A percentile compares a stretch with the other conserved stretches of the same genome.
Evolutionary conservation across 2,888 invertebrate species (phyloP).

Genomic region (Dryocosmus kuriphilus): DNA sequence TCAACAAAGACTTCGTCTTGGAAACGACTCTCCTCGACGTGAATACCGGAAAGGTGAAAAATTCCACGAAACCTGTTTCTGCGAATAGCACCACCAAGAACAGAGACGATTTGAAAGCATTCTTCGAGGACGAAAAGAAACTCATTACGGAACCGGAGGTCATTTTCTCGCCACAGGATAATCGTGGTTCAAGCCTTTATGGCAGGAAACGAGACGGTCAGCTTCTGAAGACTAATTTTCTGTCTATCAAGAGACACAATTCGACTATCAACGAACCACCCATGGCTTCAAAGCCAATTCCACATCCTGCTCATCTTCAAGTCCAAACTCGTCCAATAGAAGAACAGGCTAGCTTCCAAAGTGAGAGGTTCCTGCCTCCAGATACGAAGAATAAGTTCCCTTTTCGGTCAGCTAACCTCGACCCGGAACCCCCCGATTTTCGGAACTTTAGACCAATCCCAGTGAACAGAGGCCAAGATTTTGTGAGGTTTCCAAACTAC

Average conservation of each 20-base stretch:
- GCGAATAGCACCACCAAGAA: slow-evolving; percentile 44
- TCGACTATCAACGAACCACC: slow-evolving; percentile 20
- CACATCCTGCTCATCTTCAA: slow-evolving; percentile 43
- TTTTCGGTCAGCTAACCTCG: slow-evolving; percentile 1
- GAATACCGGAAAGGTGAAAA: slow-evolving; percentile 58
- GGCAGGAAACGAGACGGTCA: slow-evolving; percentile 43
- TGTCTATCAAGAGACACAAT: slow-evolving; percentile 16
- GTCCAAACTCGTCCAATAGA: slow-evolving; percentile 32
- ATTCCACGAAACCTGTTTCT: slow-evolving; percentile 49
- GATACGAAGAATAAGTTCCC: slow-evolving; percentile 32
- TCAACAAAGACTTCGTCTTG: slow-evolving; percentile 66
- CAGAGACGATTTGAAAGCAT: slow-evolving; percentile 40
- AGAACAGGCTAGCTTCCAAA: slow-evolving; percentile 47
- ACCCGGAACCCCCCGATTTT: not conserved
- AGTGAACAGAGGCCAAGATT: slow-evolving; percentile 49
- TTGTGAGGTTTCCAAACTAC: slow-evolving; percentile 62
- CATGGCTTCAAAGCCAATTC: slow-evolving; percentile 28
- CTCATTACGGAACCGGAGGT: slow-evolving; percentile 57
- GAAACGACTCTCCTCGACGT: slow-evolving; percentile 69
- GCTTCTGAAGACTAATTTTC: slow-evolving; percentile 4
- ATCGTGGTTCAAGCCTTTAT: slow-evolving; percentile 20
- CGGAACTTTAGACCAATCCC: slow-evolving; percentile 28
- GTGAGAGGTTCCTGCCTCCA: slow-evolving; percentile 46
- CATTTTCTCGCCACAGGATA: slow-evolving; percentile 53
- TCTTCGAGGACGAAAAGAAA: slow-evolving; percentile 52